Conservation (phyloP, 2,888 invertebrate genomes). For the Tortricodes alternella region DNA sequence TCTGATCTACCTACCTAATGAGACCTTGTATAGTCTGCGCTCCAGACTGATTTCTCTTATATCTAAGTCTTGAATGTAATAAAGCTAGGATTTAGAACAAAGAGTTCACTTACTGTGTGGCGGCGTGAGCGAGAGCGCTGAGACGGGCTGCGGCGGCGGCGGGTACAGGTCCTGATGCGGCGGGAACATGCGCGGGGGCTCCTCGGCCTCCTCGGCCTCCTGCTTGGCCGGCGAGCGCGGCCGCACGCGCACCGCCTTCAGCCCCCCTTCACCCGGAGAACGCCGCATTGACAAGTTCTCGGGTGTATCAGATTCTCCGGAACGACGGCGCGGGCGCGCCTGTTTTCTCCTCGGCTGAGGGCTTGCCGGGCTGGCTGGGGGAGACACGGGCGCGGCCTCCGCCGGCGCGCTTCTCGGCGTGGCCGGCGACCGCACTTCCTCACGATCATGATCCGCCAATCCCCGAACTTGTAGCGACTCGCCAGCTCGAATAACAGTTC, state of each 20-base stretch:
- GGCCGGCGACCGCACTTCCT: conserved; percentile 70
- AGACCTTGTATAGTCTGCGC: no score
- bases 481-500: conserved; percentile 92
- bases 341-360: conserved; percentile 93
- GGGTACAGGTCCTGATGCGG: conserved; percentile 87
- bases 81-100: not conserved
- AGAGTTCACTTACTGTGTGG: conserved; percentile 87
- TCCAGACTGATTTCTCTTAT: no score
- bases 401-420: conserved; percentile 70
- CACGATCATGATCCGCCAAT: conserved; percentile 85
- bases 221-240: conserved; percentile 71
- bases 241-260: conserved; percentile 69
- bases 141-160: conserved; percentile 85
- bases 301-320: conserved; percentile 86
- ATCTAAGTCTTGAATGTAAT: no score
- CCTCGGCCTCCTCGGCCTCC: conserved; percentile 67
- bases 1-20: not conserved
- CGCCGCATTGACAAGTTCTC: conserved; percentile 86
- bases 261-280: conserved; percentile 61
- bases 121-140: conserved; percentile 90
- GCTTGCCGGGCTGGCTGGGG: conserved; percentile 85
- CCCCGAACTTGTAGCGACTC: conserved; percentile 93
- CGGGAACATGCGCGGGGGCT: conserved; percentile 80
- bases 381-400: conserved; percentile 72
- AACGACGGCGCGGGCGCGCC: conserved; percentile 91